Conservation (phyloP, 2,888 invertebrate species). For the Lepeophtheirus nordmannii region DNA sequence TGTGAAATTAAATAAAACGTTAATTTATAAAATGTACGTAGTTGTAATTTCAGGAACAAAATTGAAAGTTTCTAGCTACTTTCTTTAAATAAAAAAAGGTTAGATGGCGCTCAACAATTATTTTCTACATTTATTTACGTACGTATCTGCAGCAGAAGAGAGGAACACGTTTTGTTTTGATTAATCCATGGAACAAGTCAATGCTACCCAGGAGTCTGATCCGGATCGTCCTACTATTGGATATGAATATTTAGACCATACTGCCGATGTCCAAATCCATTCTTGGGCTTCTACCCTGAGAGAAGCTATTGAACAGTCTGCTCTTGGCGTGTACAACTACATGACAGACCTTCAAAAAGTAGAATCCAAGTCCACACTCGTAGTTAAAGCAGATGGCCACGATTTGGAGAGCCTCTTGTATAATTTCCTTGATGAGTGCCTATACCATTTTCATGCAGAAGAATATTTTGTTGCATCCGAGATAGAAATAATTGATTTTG, state of each 20-base stretch:
- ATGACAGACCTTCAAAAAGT: constrained; percentile 83
- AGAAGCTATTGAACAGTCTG: constrained; percentile 88
- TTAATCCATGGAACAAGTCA: not conserved
- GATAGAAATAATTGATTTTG: constrained; percentile 71
- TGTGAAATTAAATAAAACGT: too few relatives aligned
- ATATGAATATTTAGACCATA: constrained; percentile 56
- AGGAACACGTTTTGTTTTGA: not conserved
- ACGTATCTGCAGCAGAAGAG: too few relatives aligned
- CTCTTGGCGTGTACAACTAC: constrained; percentile 90
- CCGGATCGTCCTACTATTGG: constrained; percentile 20
- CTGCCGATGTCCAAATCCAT: constrained; percentile 96
- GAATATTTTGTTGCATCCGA: constrained; percentile 64
- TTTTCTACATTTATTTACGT: too few relatives aligned
- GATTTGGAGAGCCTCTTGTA: constrained; percentile 75
- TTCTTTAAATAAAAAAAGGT: too few relatives aligned
- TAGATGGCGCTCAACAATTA: too few relatives aligned
- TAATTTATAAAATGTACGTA: too few relatives aligned
- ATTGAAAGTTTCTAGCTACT: too few relatives aligned
- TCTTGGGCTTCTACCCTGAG: constrained; percentile 72
- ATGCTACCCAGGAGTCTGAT: not conserved
- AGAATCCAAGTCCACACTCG: constrained; percentile 74
- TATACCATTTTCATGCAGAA: constrained; percentile 82
- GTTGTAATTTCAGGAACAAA: too few relatives aligned
- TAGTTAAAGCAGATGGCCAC: constrained; percentile 77
- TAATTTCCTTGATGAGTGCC: constrained; percentile 81